Evolutionary conservation across 2,113 vertebrate genomes (phyloP).

Genomic region (Chitala chitala): DNA sequence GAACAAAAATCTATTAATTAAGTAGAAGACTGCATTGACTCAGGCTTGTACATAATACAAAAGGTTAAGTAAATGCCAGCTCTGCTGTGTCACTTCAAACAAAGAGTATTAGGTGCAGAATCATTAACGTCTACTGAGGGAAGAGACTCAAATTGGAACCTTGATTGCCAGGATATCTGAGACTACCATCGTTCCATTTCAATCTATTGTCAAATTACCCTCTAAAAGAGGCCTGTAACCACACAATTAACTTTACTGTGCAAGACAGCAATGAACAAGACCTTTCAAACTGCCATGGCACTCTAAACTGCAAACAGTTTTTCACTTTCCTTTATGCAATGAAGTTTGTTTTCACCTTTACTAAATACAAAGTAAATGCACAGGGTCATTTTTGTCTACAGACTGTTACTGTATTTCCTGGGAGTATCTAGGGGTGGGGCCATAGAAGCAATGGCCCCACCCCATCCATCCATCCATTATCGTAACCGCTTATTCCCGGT

Average conservation of each 20-base stretch:
- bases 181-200: conserved; percentile 76
- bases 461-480: too few species aligned
- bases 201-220: conserved; percentile 83
- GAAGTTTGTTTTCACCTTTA: conserved; percentile 1
- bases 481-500: too few species aligned
- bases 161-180: conserved; percentile 77
- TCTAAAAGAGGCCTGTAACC: conserved; percentile 71
- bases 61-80: conserved; percentile 99
- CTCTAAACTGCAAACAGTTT: conserved; percentile 3
- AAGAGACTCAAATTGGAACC: conserved; percentile 86
- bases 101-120: conserved; percentile 99
- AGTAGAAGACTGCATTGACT: conserved; percentile 91
- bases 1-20: conserved; percentile 96
- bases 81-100: conserved; percentile 93
- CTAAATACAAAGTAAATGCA: conserved; percentile 7
- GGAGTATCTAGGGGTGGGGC: too few species aligned
- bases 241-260: conserved; percentile 75
- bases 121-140: conserved; percentile 95
- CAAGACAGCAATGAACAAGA: conserved; percentile 47
- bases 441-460: too few species aligned
- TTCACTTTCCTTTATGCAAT: background rate
- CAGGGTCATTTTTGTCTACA: too few species aligned
- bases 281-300: background rate
- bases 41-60: conserved; percentile 90
- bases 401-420: too few species aligned